Base-by-base conservation (phyloP, 2,113 vertebrate genomes). In the Leptodactylus fuscus region DNA sequence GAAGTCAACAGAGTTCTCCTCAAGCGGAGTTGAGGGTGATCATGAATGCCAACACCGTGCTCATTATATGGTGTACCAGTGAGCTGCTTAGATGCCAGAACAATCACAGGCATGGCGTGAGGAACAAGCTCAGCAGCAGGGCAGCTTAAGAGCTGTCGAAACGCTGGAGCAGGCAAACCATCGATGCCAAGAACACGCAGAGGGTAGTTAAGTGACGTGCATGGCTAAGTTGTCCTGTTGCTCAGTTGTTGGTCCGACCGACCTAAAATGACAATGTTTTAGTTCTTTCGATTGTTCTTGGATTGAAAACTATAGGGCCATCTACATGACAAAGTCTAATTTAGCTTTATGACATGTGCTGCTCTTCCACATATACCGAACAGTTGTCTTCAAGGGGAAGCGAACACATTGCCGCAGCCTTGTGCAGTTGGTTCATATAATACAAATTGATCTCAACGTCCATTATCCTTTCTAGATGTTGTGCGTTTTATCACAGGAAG, bases 401-500 rank as follows among this genome's bases (percentile, higher is more conserved):
- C 51, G 22, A 80, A 62, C 20, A 58, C 34, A 62, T 60, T 60
- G 58, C 24, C 24, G 53, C 20, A 27, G 55, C 36, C 34, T 24
- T 44, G 34, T 60, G 36, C 38, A 44, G 36, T 51, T 16, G 27
- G 53, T 62, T 44, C 55, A 0, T 41, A 27, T 27, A 41, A 79
- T 62, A 24, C 53, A 24, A 58, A 79, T 78, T 55, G 75, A 79
- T 79, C 51, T 41, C 5, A 18, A 18, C 5, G 24, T 80, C 53
- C 53, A 80, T 80, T 80, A 80, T 80, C 22, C 58, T 79, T 79
- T 29, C 16, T 76, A 73, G 44, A 76, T 32, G 73, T 20, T 32
- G 24, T 41, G 16, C 32, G 75, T 36, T 15, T 41, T 60, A 38
- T 79, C 75, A 78, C 29, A 58, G 27, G 18, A 29, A 44, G 77